Conservation (phyloP, 2,888 invertebrate species). For the Mantis religiosa region DNA sequence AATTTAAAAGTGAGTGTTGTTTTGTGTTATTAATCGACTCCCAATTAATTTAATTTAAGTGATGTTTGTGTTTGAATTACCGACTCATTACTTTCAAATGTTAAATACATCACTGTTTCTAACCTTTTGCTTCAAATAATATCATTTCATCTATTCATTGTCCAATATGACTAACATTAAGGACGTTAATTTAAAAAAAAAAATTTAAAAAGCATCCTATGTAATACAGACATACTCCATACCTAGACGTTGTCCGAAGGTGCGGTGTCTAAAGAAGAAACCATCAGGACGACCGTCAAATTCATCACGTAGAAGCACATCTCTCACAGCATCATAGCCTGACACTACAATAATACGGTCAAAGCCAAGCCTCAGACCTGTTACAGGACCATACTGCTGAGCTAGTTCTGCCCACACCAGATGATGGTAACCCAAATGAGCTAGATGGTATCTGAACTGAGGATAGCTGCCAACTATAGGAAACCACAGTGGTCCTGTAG, state of each 20-base stretch:
- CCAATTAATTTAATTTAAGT: no score
- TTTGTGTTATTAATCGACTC: no score
- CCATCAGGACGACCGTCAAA: constrained; percentile 69
- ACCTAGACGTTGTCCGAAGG: constrained; percentile 65
- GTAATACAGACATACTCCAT: constrained; percentile 29
- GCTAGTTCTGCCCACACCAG: constrained; percentile 57
- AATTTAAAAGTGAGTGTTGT: no score
- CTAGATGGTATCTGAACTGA: constrained; percentile 37
- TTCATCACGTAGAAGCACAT: constrained; percentile 57
- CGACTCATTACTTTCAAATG: no score
- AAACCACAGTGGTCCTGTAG: constrained; percentile 52
- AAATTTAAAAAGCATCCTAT: no score
- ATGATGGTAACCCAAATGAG: constrained; percentile 51
- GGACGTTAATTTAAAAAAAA: no score
- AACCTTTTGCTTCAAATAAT: no score
- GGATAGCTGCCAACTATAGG: constrained; percentile 53
- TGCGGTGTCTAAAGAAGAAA: constrained; percentile 62
- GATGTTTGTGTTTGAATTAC: no score
- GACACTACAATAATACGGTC: constrained; percentile 59
- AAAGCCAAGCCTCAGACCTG: constrained; percentile 62
- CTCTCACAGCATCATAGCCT: constrained; percentile 57
- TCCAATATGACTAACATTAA: no score
- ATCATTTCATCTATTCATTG: no score
- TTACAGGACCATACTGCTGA: constrained; percentile 57
- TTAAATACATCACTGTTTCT: no score